A percentile compares a stretch with the other conserved stretches of the same genome.
These are phyloP conservation scores for Leptinotarsa texana DNA, from an alignment of 1,140 invertebrate species.

Conservation along the genomic window DNA sequence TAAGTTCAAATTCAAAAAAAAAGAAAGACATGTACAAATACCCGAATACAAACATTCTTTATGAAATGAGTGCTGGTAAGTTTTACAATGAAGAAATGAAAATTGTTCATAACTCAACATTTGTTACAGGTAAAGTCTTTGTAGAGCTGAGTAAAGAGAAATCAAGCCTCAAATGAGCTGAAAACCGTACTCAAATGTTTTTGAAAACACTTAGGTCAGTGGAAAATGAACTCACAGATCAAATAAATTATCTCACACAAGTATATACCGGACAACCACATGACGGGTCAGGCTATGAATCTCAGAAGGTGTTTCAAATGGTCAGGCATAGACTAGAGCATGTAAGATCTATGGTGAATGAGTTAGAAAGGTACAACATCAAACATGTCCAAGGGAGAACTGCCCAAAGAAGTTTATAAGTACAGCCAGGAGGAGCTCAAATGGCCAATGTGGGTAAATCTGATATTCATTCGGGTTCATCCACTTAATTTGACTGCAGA, in stretches of 20 bases:
- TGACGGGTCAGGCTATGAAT: constrained; percentile 93
- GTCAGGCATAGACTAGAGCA: constrained; percentile 93
- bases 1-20: no score
- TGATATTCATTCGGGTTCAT: no score
- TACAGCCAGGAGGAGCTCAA: no score
- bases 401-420: background rate
- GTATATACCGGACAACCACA: constrained; percentile 96
- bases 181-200: constrained; percentile 87
- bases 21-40: no score
- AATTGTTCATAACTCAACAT: no score
- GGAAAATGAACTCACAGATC: constrained; percentile 87
- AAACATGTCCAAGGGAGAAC: constrained; percentile 68
- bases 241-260: constrained; percentile 95
- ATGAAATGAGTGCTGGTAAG: no score
- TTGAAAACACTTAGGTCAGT: constrained; percentile 86
- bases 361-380: constrained; percentile 79
- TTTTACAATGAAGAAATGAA: no score
- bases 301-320: constrained; percentile 94
- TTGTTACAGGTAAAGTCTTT: constrained; percentile 79
- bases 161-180: constrained; percentile 89
- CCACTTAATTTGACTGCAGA: no score
- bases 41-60: no score
- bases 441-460: no score
- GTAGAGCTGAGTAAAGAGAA: constrained; percentile 93
- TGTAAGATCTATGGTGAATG: constrained; percentile 81